phyloP scores from a whole-genome alignment of 2,797 vertebrate species.

The Xerus rutilus region DNA sequence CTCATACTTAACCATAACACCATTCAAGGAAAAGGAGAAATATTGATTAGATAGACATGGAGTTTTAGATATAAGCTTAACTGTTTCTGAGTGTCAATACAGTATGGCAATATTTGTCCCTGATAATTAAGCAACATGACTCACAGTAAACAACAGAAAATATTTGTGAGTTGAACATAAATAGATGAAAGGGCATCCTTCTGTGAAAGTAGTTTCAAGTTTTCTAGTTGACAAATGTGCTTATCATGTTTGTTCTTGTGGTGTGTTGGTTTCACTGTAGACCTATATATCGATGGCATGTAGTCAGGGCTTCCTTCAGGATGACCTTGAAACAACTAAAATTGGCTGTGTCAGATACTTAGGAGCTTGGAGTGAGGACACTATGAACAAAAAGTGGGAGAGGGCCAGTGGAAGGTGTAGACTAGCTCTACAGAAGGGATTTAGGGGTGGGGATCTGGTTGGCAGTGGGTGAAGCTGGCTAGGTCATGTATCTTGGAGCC shows the following conservation, averaged over 20 bases:
- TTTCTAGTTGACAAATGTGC: neutral
- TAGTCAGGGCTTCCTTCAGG: neutral
- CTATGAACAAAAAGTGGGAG: neutral
- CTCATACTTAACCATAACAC: no score
- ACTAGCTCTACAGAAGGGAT: neutral
- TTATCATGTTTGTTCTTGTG: neutral
- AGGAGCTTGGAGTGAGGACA: neutral
- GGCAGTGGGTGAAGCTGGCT: neutral
- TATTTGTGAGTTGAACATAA: neutral
- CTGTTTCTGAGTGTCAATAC: neutral
- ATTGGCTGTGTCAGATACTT: neutral
- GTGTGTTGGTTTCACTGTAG: neutral
- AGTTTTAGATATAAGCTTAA: neutral
- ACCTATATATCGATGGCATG: neutral
- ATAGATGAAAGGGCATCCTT: neutral
- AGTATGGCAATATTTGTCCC: neutral
- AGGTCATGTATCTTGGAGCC: neutral
- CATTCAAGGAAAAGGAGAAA: neutral
- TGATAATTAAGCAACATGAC: neutral
- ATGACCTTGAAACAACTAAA: neutral
- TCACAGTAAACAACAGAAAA: neutral
- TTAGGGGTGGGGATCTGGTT: no score
- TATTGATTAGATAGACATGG: neutral
- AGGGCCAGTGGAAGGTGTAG: neutral
- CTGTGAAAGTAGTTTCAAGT: neutral